Conservation (phyloP, 2,888 invertebrate genomes). For the Caenorhabditis plicata region DNA sequence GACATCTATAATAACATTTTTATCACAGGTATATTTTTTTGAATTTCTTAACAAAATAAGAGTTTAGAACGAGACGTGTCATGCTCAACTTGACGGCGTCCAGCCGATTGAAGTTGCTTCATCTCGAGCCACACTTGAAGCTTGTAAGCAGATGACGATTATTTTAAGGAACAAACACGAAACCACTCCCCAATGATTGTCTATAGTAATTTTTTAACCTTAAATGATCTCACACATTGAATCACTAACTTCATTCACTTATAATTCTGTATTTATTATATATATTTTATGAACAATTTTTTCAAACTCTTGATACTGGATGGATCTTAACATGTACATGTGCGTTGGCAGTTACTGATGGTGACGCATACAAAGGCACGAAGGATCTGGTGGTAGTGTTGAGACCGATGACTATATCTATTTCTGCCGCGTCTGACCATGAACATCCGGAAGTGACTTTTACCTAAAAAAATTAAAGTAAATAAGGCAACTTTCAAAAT, state of each 20-base stretch:
- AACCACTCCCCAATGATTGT: conserved; percentile 11
- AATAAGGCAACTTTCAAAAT: not conserved
- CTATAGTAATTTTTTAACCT: not conserved
- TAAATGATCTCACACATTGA: not conserved
- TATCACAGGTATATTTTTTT: conserved; percentile 34
- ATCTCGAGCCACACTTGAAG: conserved; percentile 34
- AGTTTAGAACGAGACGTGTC: conserved; percentile 32
- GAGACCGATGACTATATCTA: conserved; percentile 17
- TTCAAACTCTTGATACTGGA: conserved; percentile 6
- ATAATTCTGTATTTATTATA: not conserved
- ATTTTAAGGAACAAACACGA: conserved; percentile 34
- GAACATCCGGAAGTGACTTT: conserved; percentile 10
- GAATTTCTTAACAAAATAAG: not conserved
- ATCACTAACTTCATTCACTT: not conserved
- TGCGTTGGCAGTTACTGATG: conserved; percentile 14
- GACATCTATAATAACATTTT: conserved; percentile 42
- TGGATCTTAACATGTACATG: conserved; percentile 27
- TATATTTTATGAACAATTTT: not conserved
- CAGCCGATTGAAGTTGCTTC: conserved; percentile 51
- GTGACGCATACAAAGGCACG: conserved; percentile 23
- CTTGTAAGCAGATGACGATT: conserved; percentile 33
- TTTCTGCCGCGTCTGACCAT: conserved; percentile 28
- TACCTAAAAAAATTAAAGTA: conserved; percentile 7
- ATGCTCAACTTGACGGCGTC: conserved; percentile 54
- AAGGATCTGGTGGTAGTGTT: not conserved